phyloP scores from a whole-genome alignment of 2,113 vertebrate species.

The Caranx melampygus region DNA sequence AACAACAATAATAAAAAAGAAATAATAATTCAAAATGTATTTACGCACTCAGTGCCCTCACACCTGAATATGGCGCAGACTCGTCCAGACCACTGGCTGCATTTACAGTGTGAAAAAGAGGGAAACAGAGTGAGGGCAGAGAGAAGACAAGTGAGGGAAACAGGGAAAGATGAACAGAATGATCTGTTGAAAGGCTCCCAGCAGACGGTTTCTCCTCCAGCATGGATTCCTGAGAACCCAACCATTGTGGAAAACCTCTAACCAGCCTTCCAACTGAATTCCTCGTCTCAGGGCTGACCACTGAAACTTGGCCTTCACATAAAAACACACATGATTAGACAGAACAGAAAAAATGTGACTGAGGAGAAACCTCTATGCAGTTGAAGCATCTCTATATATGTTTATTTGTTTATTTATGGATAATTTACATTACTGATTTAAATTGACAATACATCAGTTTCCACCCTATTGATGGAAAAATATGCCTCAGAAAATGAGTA shows the following conservation, averaged over 20 bases:
- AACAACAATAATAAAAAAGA: background rate
- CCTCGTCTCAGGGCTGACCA: constrained; percentile 18
- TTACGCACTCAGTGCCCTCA: background rate
- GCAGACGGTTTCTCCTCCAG: constrained; percentile 28
- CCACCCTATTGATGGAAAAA: no score
- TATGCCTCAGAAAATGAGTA: no score
- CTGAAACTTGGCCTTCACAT: constrained; percentile 14
- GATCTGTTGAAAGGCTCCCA: constrained; percentile 28
- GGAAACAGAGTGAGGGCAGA: background rate
- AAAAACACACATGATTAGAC: constrained; percentile 6
- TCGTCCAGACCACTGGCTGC: constrained; percentile 39
- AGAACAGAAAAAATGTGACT: constrained; percentile 14
- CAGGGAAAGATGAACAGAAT: constrained; percentile 1
- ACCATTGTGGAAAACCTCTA: constrained; percentile 38
- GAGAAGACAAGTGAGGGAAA: constrained; percentile 23
- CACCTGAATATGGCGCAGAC: background rate
- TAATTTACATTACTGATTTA: no score
- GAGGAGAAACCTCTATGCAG: background rate
- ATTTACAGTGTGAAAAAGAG: constrained; percentile 37
- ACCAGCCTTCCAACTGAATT: constrained; percentile 36
- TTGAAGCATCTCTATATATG: background rate
- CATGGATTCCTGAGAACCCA: constrained; percentile 33
- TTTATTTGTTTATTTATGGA: no score
- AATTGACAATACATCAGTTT: no score
- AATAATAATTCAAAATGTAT: background rate